Evolutionary conservation across 2,888 invertebrate species (phyloP), one percentile per base, ranked within the genome.

Genomic region (Salpingus planirostris): DNA sequence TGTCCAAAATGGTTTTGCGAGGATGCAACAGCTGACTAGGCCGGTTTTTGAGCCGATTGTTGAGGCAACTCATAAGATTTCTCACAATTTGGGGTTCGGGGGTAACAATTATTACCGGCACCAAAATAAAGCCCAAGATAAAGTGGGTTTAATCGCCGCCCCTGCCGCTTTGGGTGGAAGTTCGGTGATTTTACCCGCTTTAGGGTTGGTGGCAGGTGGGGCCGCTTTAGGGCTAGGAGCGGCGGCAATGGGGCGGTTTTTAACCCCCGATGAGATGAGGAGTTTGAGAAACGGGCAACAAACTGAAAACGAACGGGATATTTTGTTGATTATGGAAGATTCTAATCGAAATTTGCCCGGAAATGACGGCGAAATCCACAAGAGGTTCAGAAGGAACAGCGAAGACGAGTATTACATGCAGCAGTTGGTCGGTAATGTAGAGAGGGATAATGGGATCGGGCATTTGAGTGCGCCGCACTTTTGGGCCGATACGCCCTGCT

Each of bases 191-290:
- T 62, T 85, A 2, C 85, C 85, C 11, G 84, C 85, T 1, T 64
- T 85, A 82, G 82, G 86, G 2, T 62, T 85, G 3, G 78, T 87
- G 51, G 84, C 85, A 6, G 84, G 85, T n/a, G 85, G 86, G 8
- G 85, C 86, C 1, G 86, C 86, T 2, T 60, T 86, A 15, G 54
- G 84, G 1, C 70, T 86, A n/a, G 85, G 84, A 3, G 85, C 84
- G 0, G 81, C 84, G 0, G 85, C 85, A 0, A 76, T 86, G 37
- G 84, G 84, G 5, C 69, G 82, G 42, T 74, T 80, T 37, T 62
- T 83, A 12, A 61, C 56, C 30, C 59, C 60, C 0, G 53, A 58
- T 7, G 54, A 57, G 15, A 57, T 62, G 57, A 44, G 63, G 24
- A n/a, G n/a, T n/a, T n/a, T n/a, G n/a, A n/a, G n/a, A n/a, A n/a